Evolutionary conservation across 2,113 vertebrate genomes (phyloP).

Genomic region (Corythoichthys haematopterus): DNA sequence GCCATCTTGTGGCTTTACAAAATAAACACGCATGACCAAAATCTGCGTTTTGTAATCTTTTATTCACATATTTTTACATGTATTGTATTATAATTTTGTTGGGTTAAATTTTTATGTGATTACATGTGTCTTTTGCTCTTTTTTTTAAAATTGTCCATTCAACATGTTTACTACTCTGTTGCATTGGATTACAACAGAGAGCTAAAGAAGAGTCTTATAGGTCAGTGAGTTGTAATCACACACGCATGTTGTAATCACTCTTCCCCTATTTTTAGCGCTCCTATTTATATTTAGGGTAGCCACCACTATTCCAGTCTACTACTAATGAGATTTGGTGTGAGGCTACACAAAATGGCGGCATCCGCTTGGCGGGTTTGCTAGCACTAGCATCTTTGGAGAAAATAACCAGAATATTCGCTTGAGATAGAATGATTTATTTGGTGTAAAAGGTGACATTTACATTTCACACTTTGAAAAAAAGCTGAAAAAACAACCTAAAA

Average conservation of each 20-base stretch:
- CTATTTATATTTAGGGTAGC: constrained; percentile 9
- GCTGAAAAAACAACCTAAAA: neutral
- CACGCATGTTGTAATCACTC: constrained; percentile 24
- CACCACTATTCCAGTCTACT: constrained; percentile 16
- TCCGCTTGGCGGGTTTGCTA: neutral
- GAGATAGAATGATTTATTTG: too few species aligned
- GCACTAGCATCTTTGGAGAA: too few species aligned
- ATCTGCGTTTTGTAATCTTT: neutral
- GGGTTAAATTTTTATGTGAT: neutral
- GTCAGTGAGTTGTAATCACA: constrained; percentile 30
- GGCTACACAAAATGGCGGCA: neutral
- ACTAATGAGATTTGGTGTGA: constrained; percentile 45
- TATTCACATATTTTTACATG: neutral
- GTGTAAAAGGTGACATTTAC: neutral
- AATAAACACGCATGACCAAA: neutral
- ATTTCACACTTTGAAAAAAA: neutral
- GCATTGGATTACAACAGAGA: neutral
- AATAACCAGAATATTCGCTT: too few species aligned
- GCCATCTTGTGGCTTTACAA: constrained; percentile 55
- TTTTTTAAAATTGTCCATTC: neutral
- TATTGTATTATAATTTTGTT: neutral
- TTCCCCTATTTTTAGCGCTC: constrained; percentile 43
- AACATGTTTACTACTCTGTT: neutral
- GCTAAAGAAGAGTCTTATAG: neutral
- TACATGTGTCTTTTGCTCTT: too few species aligned